Evolutionary conservation across 53 echinoderm and acorn worm genomes (phyloP).

Genomic region (Apostichopus leukothele): DNA sequence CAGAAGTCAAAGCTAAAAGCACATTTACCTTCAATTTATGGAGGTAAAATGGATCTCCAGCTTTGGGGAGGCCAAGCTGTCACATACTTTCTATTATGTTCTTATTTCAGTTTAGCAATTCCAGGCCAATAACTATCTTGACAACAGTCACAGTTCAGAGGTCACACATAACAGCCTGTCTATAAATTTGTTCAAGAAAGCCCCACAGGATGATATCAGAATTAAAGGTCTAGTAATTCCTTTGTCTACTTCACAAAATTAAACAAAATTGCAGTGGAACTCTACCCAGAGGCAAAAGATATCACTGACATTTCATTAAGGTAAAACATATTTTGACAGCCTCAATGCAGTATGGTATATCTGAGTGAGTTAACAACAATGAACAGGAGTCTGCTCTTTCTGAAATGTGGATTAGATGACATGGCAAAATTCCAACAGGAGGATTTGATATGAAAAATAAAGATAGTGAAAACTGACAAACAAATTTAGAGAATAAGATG

Average conservation of each 20-base stretch:
- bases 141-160: conserved; percentile 2
- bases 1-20: conserved; percentile 13
- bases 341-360: too few species aligned
- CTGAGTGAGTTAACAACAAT: too few species aligned
- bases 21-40: conserved; percentile 43
- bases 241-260: not conserved
- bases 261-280: not conserved
- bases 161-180: conserved; percentile 41
- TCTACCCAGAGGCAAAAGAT: not conserved
- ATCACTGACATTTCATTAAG: not conserved
- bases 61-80: conserved; percentile 47
- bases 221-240: conserved; percentile 35
- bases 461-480: too few species aligned
- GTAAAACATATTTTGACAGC: too few species aligned
- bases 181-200: conserved; percentile 37
- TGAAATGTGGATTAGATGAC: too few species aligned
- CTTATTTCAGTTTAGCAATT: not conserved
- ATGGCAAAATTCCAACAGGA: too few species aligned
- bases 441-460: too few species aligned
- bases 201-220: conserved; percentile 36
- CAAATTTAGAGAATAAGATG: too few species aligned
- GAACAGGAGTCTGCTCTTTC: too few species aligned
- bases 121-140: conserved; percentile 21
- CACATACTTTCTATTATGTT: conserved; percentile 23
- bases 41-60: conserved; percentile 33